Evolutionary conservation across 2,797 vertebrate genomes (phyloP), one percentile per base, ranked within the genome.

Genomic region (Anomalospiza imberbis): DNA sequence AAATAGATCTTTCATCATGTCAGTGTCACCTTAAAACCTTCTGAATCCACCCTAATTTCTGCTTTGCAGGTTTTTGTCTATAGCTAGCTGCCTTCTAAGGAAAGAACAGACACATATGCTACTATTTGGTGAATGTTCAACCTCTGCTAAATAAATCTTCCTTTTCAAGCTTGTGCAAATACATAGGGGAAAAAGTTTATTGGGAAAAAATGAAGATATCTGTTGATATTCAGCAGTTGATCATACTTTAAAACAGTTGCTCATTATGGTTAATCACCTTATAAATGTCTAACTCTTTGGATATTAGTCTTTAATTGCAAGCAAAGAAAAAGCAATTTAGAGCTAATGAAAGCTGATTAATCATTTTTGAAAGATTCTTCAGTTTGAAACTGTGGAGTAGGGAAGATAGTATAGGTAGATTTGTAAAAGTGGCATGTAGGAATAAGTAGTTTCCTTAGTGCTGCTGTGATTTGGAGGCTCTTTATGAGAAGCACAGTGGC

Each of bases 301-400:
- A 79, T 95, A 87, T 89, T 95, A 92, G 72, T 93, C 38, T 38
- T 91, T 95, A 97, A 94, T 96, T 96, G 83, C 45, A 77, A 97
- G 85, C 81, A 82, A 94, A 88, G 79, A 89, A 95, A 96, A 83
- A 96, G 50, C 84, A 96, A 96, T 79, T 95, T 51, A 80, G 93
- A 57, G 62, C 7, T 93, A 96, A 96, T 85, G 48, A 95, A 94
- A 88, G 77, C 61, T 88, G 75, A 97, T 96, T 80, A 97, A 96
- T 95, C 16, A 3, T 83, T 94, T 95, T 94, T 91, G 96, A 95
- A 96, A 85, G 85, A 45, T 65, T 88, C 54, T 85, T 85, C 44
- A 9, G 5, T 54, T 79, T 93, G 73, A 79, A 34, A n/a, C 7
- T 0, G 0, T 34, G 24, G 38, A 85, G 55, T 84, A 79, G 82